Evolutionary conservation across 2,888 invertebrate genomes (phyloP).

Genomic region (Abrostola triplasia): DNA sequence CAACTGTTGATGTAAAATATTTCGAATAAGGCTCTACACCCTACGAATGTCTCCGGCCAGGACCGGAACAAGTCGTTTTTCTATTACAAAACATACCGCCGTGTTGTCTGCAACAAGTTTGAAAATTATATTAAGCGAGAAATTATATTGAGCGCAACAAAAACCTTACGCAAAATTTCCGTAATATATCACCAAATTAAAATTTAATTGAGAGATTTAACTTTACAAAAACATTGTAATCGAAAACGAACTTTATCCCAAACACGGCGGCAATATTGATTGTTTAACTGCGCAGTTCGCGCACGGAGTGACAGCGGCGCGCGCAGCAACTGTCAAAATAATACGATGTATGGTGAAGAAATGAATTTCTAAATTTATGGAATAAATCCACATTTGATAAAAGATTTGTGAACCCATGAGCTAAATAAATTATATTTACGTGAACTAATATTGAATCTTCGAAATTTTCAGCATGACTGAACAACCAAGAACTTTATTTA

Average conservation of each 20-base stretch:
- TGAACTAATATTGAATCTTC: conserved; percentile 1
- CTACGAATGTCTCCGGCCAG: no score
- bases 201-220: neutral
- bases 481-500: neutral
- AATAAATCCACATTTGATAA: conserved; percentile 19
- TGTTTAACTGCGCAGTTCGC: conserved; percentile 62
- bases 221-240: neutral
- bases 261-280: conserved; percentile 72
- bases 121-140: no score
- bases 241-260: conserved; percentile 5
- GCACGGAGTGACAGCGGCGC: conserved; percentile 65
- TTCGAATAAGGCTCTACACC: no score
- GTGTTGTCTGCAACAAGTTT: no score
- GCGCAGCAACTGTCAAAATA: conserved; percentile 79
- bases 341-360: conserved; percentile 36
- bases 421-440: neutral
- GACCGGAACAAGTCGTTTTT: no score
- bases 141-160: no score
- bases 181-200: no score
- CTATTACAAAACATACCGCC: no score
- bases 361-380: conserved; percentile 30
- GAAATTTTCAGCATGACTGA: conserved; percentile 22
- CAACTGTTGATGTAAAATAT: no score
- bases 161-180: no score
- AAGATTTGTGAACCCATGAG: conserved; percentile 5